phyloP scores from a whole-genome alignment of 2,888 invertebrate species.

The Diabrotica balteata region DNA sequence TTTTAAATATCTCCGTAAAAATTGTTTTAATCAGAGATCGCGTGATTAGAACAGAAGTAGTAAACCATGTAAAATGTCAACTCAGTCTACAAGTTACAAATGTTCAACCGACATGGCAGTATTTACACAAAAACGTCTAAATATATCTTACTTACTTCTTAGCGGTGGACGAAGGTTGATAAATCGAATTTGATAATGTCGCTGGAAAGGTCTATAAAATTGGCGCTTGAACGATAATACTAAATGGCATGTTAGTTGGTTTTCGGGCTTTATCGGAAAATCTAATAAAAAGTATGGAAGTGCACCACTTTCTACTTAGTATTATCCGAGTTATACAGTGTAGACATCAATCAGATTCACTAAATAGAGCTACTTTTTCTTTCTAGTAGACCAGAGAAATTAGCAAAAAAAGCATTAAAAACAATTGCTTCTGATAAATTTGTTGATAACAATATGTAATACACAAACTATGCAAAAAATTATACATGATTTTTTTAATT shows the following conservation, averaged over 20 bases:
- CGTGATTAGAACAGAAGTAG: conserved; percentile 34
- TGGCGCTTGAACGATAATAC: conserved; percentile 27
- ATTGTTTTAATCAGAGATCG: conserved; percentile 23
- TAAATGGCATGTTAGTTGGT: conserved; percentile 13
- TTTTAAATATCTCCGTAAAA: conserved; percentile 13
- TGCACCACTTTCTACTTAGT: no score
- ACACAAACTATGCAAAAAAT: no score
- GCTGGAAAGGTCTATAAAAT: conserved; percentile 24
- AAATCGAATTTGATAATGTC: conserved; percentile 29
- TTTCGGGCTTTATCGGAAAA: neutral
- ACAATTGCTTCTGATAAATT: no score
- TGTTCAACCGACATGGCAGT: conserved; percentile 32
- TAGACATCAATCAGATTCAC: no score
- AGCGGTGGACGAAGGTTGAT: conserved; percentile 20
- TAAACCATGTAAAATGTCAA: conserved; percentile 36
- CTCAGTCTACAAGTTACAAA: conserved; percentile 32
- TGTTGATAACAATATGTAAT: no score
- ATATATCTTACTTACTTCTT: conserved; percentile 31
- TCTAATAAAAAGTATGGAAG: neutral
- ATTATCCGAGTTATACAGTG: no score
- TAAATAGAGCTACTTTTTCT: no score
- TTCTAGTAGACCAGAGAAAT: no score
- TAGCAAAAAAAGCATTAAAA: no score
- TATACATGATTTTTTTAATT: no score
- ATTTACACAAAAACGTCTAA: conserved; percentile 26